Conservation (phyloP, 2,113 vertebrate species). For the Furnarius figulus region DNA sequence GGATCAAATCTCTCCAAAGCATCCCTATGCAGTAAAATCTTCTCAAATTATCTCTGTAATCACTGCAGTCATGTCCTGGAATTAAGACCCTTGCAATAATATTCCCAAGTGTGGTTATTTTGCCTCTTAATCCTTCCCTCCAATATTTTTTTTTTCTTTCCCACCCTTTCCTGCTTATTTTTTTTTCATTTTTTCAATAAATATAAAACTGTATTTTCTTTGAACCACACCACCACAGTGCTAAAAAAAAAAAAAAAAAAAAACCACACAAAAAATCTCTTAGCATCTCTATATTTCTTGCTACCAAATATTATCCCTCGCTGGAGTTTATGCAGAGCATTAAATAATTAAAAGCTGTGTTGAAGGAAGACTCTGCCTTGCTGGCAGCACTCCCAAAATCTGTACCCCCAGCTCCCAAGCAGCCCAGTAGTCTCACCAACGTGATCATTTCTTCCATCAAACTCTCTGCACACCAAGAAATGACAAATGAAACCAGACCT, state of each 20-base stretch:
- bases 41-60: neutral
- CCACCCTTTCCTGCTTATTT: neutral
- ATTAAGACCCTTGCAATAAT: neutral
- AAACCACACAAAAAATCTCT: neutral
- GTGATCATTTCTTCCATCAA: neutral
- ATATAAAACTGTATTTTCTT: neutral
- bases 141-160: neutral
- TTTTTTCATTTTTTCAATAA: neutral
- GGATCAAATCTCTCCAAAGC: neutral
- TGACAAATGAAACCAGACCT: constrained; percentile 30
- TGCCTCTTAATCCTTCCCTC: neutral
- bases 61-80: neutral
- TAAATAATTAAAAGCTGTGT: neutral
- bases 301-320: neutral
- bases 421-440: neutral
- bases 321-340: neutral
- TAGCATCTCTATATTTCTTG: neutral
- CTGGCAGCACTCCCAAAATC: neutral
- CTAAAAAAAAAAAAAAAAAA: neutral
- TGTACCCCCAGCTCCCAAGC: neutral
- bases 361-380: neutral
- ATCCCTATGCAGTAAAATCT: neutral
- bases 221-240: neutral
- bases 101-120: neutral
- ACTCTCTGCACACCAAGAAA: neutral